Conservation (phyloP, 2,113 vertebrate genomes). For the Myiagra hebetior region DNA sequence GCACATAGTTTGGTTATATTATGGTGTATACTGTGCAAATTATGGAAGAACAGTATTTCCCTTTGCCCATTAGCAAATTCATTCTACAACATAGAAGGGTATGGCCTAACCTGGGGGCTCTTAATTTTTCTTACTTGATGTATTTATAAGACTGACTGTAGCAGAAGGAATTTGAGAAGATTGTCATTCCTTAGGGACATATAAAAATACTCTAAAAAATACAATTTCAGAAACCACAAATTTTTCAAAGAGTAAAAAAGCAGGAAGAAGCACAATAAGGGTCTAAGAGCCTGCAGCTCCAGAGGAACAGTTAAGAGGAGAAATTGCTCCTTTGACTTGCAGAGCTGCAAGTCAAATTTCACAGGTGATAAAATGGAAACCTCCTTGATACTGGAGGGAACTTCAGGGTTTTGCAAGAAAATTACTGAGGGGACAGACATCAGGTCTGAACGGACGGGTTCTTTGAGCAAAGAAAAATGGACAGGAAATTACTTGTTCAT, state of each 20-base stretch:
- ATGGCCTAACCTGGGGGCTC: neutral
- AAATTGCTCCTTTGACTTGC: neutral
- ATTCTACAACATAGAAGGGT: neutral
- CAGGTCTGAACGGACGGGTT: neutral
- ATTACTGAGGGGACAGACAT: neutral
- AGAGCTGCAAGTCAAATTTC: neutral
- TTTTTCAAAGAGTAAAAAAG: neutral
- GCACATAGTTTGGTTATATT: neutral
- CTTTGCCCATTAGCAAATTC: neutral
- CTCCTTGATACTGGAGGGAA: neutral
- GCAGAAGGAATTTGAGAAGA: neutral
- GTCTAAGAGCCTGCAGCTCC: neutral
- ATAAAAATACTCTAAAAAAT: neutral
- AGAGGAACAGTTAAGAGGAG: neutral
- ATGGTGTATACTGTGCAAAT: neutral
- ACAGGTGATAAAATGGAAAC: neutral
- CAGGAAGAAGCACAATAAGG: neutral
- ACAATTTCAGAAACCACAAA: neutral
- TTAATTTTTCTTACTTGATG: neutral
- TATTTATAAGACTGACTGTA: neutral
- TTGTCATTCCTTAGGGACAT: neutral
- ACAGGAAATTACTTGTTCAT: neutral
- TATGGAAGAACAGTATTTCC: neutral
- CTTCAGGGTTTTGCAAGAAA: neutral
- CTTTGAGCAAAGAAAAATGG: neutral